Base-by-base conservation (phyloP, 2,797 vertebrate species). In the Bradypodion ventrale region DNA sequence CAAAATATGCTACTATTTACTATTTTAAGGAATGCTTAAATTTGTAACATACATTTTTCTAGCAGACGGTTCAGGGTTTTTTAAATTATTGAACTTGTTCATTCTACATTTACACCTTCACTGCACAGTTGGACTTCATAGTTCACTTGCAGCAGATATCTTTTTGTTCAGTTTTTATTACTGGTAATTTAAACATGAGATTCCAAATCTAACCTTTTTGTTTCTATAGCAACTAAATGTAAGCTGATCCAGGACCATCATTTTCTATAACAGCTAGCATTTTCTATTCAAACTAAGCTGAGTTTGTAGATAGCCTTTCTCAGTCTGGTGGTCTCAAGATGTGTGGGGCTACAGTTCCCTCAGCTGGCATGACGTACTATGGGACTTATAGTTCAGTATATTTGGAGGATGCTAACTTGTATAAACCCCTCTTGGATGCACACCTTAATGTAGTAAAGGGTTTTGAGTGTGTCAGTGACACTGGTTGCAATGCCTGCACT, bases 151-250 rank as follows among this genome's bases (percentile, higher is more conserved):
- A 91, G 83, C 89, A 86, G 92, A 87, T 84, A 91, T 93, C 92
- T 92, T 65, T 89, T 88, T 93, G 65, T 91, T 89, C 16, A 19
- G 56, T 91, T 94, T 95, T 95, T 93, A 87, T 89, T 89, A 85
- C 88, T 87, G 82, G 85, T 93, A 93, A 93, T 84, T 94, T 93
- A 91, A 92, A 88, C 87, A 87, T 78, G 85, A 92, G 87, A 79
- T 92, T 89, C 76, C n/a, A 91, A 90, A 81, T 91, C 84, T 84
- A 92, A 94, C 90, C 88, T 92, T 2, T 81, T 89, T 84, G 95
- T 96, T 96, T 89, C 95, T 93, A 95, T 96, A 94, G 94, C 86
- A 94, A 96, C 96, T 46, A 76, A 89, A 84, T 56, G 87, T 92
- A 88, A 92, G 87, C 92, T 94, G 90, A 86, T 42, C 42, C 83